Evolutionary conservation across 2,113 vertebrate species (phyloP), one percentile per base, ranked within the genome.

Genomic region (Psilopogon haemacephalus): DNA sequence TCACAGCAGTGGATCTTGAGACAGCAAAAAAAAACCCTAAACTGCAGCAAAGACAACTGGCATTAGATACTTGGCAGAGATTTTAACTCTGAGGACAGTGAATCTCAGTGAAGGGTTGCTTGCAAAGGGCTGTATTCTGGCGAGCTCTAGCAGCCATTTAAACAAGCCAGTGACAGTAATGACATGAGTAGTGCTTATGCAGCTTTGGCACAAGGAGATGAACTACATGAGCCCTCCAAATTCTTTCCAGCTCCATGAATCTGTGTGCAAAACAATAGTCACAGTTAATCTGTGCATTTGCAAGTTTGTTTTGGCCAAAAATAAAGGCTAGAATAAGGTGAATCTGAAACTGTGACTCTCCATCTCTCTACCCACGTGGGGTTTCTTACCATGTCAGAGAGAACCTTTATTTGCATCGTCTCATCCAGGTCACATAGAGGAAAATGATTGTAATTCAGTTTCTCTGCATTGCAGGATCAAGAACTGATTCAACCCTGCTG

Each of bases 381-480:
- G 20, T 79, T 86, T 84, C 38, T 85, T 35, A 76, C 30, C 28
- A 5, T 8, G 46, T 42, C 46, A 86, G 55, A 84, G 14, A 83
- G 26, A 82, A 59, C 15, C 28, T 83, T 70, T 48, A 90, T 64
- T 87, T 85, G 50, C 48, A 77, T 52, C 13, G 9, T 85, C 64
- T 87, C 52, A 83, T 83, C 69, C 82, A 89, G 62, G 72, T 95
- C 72, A 86, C 75, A 84, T 9, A 77, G 60, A 88, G 11, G 32
- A 74, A 92, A 77, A 84, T 72, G 0, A 89, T 85, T 91, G 68
- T 50, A 89, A 91, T 94, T 95, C 82, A 27, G 33, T 77, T 89
- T 81, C 64, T 89, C 89, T 83, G 94, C 85, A 91, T 44, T 95
- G 79, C 89, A 93, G 79, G 62, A 94, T 94, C 79, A 83, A 68